phyloP scores from a whole-genome alignment of 2,888 invertebrate species.

The Ochlodes sylvanus region DNA sequence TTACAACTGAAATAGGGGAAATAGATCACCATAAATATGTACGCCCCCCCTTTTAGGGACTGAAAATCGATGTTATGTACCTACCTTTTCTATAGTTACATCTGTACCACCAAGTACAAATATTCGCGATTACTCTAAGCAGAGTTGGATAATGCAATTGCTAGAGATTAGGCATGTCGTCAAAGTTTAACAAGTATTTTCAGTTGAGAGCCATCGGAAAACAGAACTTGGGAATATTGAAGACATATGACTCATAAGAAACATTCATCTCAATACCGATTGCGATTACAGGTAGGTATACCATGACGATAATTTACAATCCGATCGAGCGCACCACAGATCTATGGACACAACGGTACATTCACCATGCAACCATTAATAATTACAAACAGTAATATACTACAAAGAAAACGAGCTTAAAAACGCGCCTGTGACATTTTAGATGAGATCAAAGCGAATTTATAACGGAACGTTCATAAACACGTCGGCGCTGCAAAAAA shows the following conservation, averaged over 20 bases:
- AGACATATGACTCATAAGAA: too few species aligned
- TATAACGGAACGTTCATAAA: constrained; percentile 77
- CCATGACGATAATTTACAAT: neutral
- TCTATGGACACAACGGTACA: neutral
- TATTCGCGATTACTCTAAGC: too few species aligned
- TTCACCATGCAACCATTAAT: constrained; percentile 18
- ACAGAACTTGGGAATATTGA: too few species aligned
- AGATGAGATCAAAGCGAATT: constrained; percentile 77
- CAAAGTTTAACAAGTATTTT: too few species aligned
- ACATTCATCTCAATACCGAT: neutral
- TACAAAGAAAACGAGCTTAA: constrained; percentile 45
- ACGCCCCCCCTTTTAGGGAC: constrained; percentile 39
- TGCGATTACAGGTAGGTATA: neutral
- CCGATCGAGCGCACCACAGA: neutral
- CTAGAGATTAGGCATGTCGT: too few species aligned
- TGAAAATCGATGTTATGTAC: neutral
- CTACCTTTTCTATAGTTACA: too few species aligned
- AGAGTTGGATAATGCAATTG: too few species aligned
- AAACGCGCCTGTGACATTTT: constrained; percentile 62
- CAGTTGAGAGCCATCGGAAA: too few species aligned
- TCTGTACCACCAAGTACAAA: too few species aligned
- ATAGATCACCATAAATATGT: constrained; percentile 65
- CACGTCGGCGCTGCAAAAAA: constrained; percentile 74
- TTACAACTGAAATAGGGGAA: constrained; percentile 54
- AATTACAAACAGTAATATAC: constrained; percentile 26